These are phyloP conservation scores for Aphelinus atriplicis DNA, from an alignment of 1,140 invertebrate species.

Conservation along the genomic window DNA sequence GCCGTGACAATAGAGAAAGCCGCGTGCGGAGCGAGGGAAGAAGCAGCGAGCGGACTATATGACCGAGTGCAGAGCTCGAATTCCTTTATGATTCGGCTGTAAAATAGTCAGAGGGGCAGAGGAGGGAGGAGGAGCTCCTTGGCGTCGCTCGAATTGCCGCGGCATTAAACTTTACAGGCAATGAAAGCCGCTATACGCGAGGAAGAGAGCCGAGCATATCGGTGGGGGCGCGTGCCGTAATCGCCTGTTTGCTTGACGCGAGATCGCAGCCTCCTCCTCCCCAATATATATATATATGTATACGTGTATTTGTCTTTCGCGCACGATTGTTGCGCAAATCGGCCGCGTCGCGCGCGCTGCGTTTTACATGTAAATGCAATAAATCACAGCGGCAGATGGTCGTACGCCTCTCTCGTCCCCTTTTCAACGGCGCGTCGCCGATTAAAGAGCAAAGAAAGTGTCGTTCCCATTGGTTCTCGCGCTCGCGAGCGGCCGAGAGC, in stretches of 20 bases:
- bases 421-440: no score
- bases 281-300: neutral
- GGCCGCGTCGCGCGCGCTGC: no score
- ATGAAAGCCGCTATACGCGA: neutral
- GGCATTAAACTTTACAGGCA: conserved; percentile 8
- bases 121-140: neutral
- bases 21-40: no score
- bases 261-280: neutral
- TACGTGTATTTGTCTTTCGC: conserved; percentile 21
- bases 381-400: conserved; percentile 13
- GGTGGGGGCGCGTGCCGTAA: conserved; percentile 7
- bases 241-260: conserved; percentile 5
- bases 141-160: conserved; percentile 1
- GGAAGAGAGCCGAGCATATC: no score
- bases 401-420: no score
- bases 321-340: neutral
- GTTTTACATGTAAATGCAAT: conserved; percentile 22
- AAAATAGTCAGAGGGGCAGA: neutral
- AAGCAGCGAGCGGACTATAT: no score
- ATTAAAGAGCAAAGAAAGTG: no score
- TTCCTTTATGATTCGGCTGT: conserved; percentile 17
- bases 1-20: no score
- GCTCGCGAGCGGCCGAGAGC: no score
- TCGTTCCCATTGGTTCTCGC: no score
- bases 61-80: neutral